These are phyloP conservation scores for Mesembrinibis cayennensis DNA, from an alignment of 2,113 vertebrate species.

Conservation along the genomic window DNA sequence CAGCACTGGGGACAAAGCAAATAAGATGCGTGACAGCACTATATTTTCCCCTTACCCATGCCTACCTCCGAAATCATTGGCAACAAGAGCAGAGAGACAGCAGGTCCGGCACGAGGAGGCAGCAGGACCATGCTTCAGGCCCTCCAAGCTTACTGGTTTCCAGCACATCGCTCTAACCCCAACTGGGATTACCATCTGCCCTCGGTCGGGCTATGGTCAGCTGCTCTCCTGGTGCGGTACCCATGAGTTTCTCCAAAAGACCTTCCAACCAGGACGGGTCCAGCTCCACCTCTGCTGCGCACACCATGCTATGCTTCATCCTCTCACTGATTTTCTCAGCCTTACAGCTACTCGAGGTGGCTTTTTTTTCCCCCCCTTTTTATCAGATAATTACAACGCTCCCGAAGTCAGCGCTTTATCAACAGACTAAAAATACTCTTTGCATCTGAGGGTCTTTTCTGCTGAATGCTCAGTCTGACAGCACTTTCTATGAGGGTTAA, in stretches of 20 bases:
- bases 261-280: not conserved
- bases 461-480: constrained; percentile 6
- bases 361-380: not conserved
- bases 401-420: constrained; percentile 47
- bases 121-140: not conserved
- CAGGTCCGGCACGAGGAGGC: not conserved
- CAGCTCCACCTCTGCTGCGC: not conserved
- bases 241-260: not conserved
- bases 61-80: not conserved
- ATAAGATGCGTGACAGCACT: accelerated
- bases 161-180: not conserved
- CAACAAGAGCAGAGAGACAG: not conserved
- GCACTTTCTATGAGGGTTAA: not conserved
- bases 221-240: not conserved
- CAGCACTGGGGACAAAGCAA: not conserved
- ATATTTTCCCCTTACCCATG: no score
- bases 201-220: not conserved
- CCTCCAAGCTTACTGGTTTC: not conserved
- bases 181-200: accelerated
- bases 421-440: constrained; percentile 55
- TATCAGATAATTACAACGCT: constrained; percentile 56
- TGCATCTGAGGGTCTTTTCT: constrained; percentile 6
- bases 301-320: not conserved
- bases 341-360: not conserved
- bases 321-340: not conserved